A percentile compares a stretch with the other conserved stretches of the same genome.
Conservation (phyloP, 2,797 vertebrate species). For the Xiphophorus birchmanni region DNA sequence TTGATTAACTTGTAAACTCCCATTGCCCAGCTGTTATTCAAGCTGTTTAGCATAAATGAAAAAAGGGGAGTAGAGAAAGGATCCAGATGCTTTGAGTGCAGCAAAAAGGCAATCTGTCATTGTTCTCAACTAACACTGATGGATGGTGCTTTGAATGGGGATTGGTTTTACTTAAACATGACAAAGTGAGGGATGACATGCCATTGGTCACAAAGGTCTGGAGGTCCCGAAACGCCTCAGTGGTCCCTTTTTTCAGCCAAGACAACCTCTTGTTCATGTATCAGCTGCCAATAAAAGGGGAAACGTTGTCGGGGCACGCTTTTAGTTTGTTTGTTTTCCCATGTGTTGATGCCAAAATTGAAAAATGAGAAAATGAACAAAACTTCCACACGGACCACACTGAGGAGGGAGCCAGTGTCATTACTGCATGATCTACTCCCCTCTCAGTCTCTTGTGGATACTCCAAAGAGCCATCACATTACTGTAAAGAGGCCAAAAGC, state of each 20-base stretch:
- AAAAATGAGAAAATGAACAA: conserved; percentile 58
- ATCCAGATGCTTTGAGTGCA: conserved; percentile 85
- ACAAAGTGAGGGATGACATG: conserved; percentile 89
- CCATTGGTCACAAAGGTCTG: conserved; percentile 83
- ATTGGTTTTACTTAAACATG: conserved; percentile 95
- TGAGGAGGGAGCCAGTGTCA: conserved; percentile 14
- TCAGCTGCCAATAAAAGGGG: conserved; percentile 76
- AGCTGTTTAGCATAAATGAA: conserved; percentile 85
- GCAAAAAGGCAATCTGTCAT: conserved; percentile 85
- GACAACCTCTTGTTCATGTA: conserved; percentile 73
- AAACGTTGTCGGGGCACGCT: conserved; percentile 57
- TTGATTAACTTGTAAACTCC: conserved; percentile 87
- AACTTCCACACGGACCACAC: conserved; percentile 14
- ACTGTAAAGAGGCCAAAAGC: not conserved
- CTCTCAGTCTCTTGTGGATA: conserved; percentile 1
- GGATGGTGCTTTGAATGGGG: conserved; percentile 87
- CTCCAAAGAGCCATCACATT: not conserved
- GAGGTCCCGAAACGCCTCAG: conserved; percentile 76
- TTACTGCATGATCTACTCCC: conserved; percentile 9
- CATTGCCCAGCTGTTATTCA: conserved; percentile 86
- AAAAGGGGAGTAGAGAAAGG: conserved; percentile 77
- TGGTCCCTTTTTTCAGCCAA: conserved; percentile 64
- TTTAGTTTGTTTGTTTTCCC: conserved; percentile 58
- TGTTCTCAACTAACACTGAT: conserved; percentile 88
- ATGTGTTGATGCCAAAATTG: conserved; percentile 40